Base-by-base conservation (phyloP, 2,797 vertebrate genomes). In the Semotilus atromaculatus region DNA sequence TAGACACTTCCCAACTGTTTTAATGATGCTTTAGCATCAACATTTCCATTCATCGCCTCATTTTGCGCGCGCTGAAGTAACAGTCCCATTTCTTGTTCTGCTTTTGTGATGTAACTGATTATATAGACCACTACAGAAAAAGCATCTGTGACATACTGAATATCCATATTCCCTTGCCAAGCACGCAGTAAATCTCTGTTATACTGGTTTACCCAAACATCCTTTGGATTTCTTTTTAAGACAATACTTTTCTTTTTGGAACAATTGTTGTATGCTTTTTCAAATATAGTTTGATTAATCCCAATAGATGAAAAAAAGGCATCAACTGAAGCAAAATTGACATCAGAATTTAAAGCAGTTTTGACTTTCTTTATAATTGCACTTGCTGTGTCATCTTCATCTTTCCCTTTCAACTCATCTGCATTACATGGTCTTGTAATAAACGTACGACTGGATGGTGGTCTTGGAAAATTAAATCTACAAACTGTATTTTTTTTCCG, bases 61-160 rank as follows among this genome's bases (percentile, higher is more conserved):
- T 19, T 73, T 2, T 73, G 71, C 0, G 68, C 1, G 5, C 4
- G 40, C 2, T 71, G 38, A 4, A 43, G n/a, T 0, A 71, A 1
- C 0, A 29, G 71, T 11, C 71, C 71, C 71, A 73, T 73, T 31
- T 73, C 71, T 73, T 73, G n/a, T 26, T 73, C 71, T 29, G 43
- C 70, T 73, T 73, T 48, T 48, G 71, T 73, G 1, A 48, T 73
- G 3, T 48, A 48, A 73, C n/a, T 73, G 0, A 73, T 6, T 48
- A 73, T 48, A 10, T 71, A 45, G 14, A 73, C 43, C 3, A 31
- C 43, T 48, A 73, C 43, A 73, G 71, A 73, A 48, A 73, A 73
- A 48, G 71, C 71, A 48, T 73, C 71, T 73, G 71, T 73, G 7
- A 73, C 43, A 73, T 48, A 73, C 71, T 48, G 40, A 73, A 73